Evolutionary conservation across 2,888 invertebrate species (phyloP), one percentile per base, ranked within the genome.

Genomic region (Strigamia transsilvanica): DNA sequence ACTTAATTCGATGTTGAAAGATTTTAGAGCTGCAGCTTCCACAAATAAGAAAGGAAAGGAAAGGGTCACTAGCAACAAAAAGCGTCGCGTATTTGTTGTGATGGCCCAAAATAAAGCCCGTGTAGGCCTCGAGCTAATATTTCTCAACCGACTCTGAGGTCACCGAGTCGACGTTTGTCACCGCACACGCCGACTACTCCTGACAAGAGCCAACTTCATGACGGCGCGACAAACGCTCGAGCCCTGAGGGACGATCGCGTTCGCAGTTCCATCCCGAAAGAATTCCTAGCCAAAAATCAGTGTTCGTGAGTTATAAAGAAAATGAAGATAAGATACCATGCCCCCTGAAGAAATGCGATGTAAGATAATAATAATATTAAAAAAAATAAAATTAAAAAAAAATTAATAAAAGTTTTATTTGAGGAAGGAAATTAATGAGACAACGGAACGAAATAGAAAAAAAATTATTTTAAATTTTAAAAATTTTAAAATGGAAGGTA

Each of bases 161-260:
- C 73, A 73, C 73, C 73, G 73, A 73, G 73, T 73, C 73, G 73
- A 73, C 73, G 73, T 73, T 73, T 73, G 73, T 73, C 73, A 73
- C 73, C 73, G 32, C 73, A 73, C 27, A 73, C 73, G 73, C 73
- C 73, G 73, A 73, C 73, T 73, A 73, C 27, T 32, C 21, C 3
- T 73, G 73, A 73, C 73, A 73, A 73, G 73, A 73, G 27, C n/a
- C 56, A 56, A 56, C 56, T 18, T 56, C 56, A 56, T 18, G 56
- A 73, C 73, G 73, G 27, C 73, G 73, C 73, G 73, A 73, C 73
- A 73, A 73, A 73, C 73, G 73, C 73, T 73, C 27, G 73, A 32
- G 73, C 73, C 73, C 73, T 27, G 4, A 73, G 73, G 73, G 73
- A 73, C 73, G 73, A 73, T 73, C 73, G 73, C 73, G 73, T 73